Conservation (phyloP, 2,797 vertebrate genomes). For the Toxotes lorentzi region DNA sequence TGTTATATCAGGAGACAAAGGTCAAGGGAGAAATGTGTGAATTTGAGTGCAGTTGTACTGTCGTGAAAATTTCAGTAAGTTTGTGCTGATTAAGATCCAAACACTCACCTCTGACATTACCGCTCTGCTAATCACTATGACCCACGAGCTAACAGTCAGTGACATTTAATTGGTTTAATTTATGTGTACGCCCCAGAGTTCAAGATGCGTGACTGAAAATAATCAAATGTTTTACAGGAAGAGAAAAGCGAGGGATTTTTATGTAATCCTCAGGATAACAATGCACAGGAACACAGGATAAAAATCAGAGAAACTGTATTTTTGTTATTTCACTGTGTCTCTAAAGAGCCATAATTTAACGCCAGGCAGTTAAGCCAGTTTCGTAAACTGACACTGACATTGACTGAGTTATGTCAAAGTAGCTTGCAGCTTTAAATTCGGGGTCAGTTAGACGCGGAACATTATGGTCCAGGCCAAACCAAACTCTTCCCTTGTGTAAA, state of each 20-base stretch:
- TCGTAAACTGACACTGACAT: constrained; percentile 43
- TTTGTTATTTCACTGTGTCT: constrained; percentile 11
- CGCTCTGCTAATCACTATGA: not conserved
- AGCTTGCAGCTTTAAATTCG: constrained; percentile 53
- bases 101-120: not conserved
- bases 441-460: constrained; percentile 68
- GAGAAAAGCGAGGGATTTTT: not conserved
- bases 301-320: not conserved
- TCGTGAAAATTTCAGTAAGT: not conserved
- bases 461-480: constrained; percentile 69
- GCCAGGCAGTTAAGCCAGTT: constrained; percentile 30
- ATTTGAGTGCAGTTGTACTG: not conserved
- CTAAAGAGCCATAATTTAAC: constrained; percentile 39
- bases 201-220: not conserved
- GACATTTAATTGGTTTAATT: not conserved
- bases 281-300: not conserved
- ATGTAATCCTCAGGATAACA: not conserved
- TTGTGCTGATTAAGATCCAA: not conserved
- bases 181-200: not conserved
- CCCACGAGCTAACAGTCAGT: not conserved
- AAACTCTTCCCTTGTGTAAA: constrained; percentile 62
- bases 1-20: not conserved
- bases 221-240: not conserved
- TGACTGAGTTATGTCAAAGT: constrained; percentile 53
- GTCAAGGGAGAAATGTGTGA: not conserved